phyloP scores from a whole-genome alignment of 2,888 invertebrate species.

The Rotaria macrura region DNA sequence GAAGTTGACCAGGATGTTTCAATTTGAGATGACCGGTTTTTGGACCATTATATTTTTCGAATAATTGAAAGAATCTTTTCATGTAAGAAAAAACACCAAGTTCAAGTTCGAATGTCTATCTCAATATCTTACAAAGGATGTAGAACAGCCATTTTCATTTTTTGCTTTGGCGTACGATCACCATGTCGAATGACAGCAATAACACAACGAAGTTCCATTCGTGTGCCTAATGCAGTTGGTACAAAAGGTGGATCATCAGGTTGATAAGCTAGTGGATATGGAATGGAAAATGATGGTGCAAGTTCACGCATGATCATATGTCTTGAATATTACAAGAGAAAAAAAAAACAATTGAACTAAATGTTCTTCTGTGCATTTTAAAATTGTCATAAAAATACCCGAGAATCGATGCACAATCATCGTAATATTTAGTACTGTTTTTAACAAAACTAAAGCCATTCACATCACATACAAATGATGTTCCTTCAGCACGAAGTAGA shows the following conservation, averaged over 20 bases:
- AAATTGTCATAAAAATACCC: constrained; percentile 36
- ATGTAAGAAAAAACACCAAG: not conserved
- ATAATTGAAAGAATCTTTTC: constrained; percentile 79
- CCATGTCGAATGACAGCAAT: constrained; percentile 94
- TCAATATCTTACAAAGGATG: constrained; percentile 67
- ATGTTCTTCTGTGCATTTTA: no score
- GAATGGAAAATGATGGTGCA: constrained; percentile 86
- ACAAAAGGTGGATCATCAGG: constrained; percentile 96
- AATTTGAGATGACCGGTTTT: constrained; percentile 90
- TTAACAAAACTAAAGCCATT: constrained; percentile 99
- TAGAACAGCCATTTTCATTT: constrained; percentile 99
- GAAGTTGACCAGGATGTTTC: constrained; percentile 88
- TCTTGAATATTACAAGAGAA: not conserved
- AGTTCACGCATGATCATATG: constrained; percentile 90
- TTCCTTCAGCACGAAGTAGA: constrained; percentile 85
- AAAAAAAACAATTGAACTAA: no score
- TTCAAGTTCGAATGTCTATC: no score
- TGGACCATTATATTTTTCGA: constrained; percentile 77
- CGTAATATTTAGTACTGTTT: constrained; percentile 97
- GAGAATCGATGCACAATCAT: constrained; percentile 88
- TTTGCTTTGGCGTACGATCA: constrained; percentile 96
- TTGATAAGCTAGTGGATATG: constrained; percentile 67
- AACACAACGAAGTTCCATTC: constrained; percentile 79
- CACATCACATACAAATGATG: constrained; percentile 97
- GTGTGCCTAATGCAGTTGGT: constrained; percentile 94